Evolutionary conservation across 1,140 invertebrate genomes (phyloP).

Genomic region (Megalopta genalis): DNA sequence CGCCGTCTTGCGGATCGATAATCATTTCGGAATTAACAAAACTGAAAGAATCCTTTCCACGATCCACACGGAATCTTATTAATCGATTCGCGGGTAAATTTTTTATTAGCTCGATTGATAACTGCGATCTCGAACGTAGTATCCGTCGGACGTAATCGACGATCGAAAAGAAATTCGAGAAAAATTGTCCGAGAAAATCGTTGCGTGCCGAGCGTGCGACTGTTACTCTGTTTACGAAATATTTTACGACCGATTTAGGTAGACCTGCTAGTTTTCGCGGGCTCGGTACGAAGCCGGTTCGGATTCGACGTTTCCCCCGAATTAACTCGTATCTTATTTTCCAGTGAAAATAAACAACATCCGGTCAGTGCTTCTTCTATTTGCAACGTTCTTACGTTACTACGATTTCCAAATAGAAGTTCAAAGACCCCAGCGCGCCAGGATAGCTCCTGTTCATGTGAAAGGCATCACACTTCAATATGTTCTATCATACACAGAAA

Average conservation of each 20-base stretch:
- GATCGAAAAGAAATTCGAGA: conserved; percentile 23
- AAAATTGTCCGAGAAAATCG: conserved; percentile 20
- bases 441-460: background rate
- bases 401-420: background rate
- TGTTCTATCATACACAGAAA: conserved; percentile 10
- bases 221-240: conserved; percentile 16
- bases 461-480: conserved; percentile 11
- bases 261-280: background rate
- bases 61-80: background rate
- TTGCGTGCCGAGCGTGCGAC: background rate
- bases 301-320: background rate
- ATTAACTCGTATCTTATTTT: background rate
- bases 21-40: background rate
- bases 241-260: background rate
- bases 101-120: background rate
- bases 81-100: background rate
- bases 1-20: background rate
- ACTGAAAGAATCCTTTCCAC: background rate
- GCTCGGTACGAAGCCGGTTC: background rate
- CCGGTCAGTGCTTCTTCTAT: background rate
- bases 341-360: background rate
- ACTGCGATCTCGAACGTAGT: too few species aligned
- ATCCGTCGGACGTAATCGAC: too few species aligned
- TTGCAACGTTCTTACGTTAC: background rate
- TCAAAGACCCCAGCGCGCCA: conserved; percentile 4